Percentiles rank a stretch among this genome's conserved stretches.
Conservation (phyloP, 1,140 invertebrate species). For the Drosophila prosaltans region DNA sequence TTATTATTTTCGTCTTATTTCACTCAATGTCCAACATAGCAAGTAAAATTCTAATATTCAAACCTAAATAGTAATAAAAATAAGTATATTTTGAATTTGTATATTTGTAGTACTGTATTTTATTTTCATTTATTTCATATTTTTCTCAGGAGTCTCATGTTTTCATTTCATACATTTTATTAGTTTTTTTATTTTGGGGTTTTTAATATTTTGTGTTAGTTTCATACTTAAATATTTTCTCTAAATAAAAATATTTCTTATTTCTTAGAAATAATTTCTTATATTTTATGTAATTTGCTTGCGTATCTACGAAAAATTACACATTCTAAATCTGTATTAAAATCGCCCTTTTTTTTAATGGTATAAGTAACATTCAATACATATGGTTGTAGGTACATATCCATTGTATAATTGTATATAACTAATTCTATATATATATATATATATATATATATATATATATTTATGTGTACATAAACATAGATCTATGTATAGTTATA, state of each 20-base stretch:
- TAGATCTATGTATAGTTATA: conserved; percentile 40
- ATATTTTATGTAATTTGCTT: conserved; percentile 24
- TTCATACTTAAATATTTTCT: conserved; percentile 68
- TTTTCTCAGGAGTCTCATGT: conserved; percentile 75
- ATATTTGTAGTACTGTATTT: conserved; percentile 55
- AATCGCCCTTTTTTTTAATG: conserved; percentile 59
- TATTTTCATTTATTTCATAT: conserved; percentile 34
- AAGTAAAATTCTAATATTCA: no score
- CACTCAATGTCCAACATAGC: no score
- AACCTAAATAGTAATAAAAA: no score
- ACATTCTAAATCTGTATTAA: conserved; percentile 52
- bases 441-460: conserved; percentile 44
- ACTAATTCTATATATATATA: conserved; percentile 37
- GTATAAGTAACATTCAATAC: conserved; percentile 42
- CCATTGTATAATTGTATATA: conserved; percentile 60
- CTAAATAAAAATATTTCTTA: conserved; percentile 74
- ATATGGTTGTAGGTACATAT: conserved; percentile 46
- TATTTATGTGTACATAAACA: conserved; percentile 53
- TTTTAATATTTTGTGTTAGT: conserved; percentile 25
- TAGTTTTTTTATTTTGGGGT: conserved; percentile 24
- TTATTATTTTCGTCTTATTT: no score
- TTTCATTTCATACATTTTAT: conserved; percentile 71
- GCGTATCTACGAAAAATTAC: conserved; percentile 16
- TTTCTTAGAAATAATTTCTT: conserved; percentile 37
- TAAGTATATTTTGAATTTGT: conserved; percentile 1